Conservation (phyloP, 2,888 invertebrate species). For the Phalera bucephala region DNA sequence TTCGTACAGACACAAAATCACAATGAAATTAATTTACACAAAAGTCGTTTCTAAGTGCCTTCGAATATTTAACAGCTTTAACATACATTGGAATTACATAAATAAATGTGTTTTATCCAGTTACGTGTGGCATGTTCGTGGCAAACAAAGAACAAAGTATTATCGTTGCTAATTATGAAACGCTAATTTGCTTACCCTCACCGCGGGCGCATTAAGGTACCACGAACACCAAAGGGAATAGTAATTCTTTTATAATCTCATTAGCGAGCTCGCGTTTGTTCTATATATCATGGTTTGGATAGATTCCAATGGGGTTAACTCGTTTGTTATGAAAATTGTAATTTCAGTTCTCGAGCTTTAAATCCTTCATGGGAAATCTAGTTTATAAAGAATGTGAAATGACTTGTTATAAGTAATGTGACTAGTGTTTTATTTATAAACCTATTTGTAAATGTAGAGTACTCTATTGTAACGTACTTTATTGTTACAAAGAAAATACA, state of each 20-base stretch:
- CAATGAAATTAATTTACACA: no score
- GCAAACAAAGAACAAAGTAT: slow-evolving; percentile 27
- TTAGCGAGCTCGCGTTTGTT: slow-evolving; percentile 9
- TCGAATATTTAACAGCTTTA: neutral
- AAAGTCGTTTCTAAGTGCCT: no score
- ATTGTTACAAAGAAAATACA: no score
- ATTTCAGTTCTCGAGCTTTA: neutral
- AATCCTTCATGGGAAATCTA: neutral
- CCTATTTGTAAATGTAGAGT: no score
- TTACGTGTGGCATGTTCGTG: slow-evolving; percentile 14
- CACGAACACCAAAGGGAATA: slow-evolving; percentile 27
- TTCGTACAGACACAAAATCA: no score
- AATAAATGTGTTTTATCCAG: slow-evolving; percentile 9
- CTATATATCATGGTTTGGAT: neutral
- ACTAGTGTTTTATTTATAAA: no score
- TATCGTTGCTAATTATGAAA: slow-evolving; percentile 38
- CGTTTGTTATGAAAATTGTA: neutral
- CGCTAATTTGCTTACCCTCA: slow-evolving; percentile 39
- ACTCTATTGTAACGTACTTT: no score
- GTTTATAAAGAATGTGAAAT: slow-evolving; percentile 6
- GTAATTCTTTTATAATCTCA: slow-evolving; percentile 23
- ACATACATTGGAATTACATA: neutral
- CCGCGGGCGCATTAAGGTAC: slow-evolving; percentile 28
- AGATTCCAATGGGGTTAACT: neutral
- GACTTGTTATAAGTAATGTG: no score